phyloP scores from a whole-genome alignment of 2,888 invertebrate species.

The Halictus quadricinctus region DNA sequence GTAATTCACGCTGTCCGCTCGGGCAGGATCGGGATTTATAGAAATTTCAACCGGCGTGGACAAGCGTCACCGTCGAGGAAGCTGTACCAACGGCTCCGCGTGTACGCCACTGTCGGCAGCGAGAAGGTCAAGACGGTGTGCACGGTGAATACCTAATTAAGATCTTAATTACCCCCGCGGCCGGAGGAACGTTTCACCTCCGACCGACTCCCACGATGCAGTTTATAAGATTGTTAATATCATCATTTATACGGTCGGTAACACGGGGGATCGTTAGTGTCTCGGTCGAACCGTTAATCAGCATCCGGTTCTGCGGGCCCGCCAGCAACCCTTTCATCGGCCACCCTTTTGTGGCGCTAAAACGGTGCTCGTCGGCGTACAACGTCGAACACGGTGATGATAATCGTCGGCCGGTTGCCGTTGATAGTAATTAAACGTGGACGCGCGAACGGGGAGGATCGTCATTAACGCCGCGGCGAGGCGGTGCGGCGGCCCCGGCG shows the following conservation, averaged over 20 bases:
- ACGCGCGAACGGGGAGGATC: constrained; percentile 25
- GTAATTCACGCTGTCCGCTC: constrained; percentile 47
- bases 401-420: constrained; percentile 47
- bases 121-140: constrained; percentile 60
- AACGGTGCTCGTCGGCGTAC: constrained; percentile 35
- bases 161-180: constrained; percentile 77
- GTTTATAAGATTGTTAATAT: constrained; percentile 77
- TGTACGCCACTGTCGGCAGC: constrained; percentile 13
- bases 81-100: constrained; percentile 28
- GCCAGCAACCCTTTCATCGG: constrained; percentile 61
- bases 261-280: constrained; percentile 71
- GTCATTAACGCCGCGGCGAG: constrained; percentile 49
- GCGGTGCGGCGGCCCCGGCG: background rate
- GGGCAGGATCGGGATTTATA: constrained; percentile 50
- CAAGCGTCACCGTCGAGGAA: constrained; percentile 21
- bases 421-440: constrained; percentile 50
- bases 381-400: constrained; percentile 47
- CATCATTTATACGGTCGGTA: constrained; percentile 72
- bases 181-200: constrained; percentile 71
- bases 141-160: constrained; percentile 79
- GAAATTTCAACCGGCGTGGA: constrained; percentile 45
- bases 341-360: constrained; percentile 11
- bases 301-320: constrained; percentile 62
- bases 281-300: constrained; percentile 65
- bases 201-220: constrained; percentile 78